Base-by-base conservation (phyloP, 2,113 vertebrate species). In the Vulpes ferrilata region DNA sequence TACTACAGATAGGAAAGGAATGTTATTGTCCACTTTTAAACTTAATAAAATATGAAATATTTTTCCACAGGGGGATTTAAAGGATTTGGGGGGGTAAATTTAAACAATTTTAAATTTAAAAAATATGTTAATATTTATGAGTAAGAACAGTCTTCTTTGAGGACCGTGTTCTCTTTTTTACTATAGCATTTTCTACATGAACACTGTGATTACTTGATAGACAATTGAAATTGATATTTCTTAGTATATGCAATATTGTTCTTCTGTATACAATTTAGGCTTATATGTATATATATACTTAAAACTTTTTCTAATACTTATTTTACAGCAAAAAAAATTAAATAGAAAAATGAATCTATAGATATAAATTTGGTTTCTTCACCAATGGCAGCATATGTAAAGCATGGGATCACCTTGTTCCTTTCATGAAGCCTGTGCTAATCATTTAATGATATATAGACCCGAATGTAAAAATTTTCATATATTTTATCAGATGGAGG, bases 51-150 rank as follows among this genome's bases (percentile, higher is more conserved):
- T 25, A 79, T 65, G 11, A 94, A 90, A n/a, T 53, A 71, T 38
- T 69, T 91, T 80, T 96, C 30, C 11, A 35, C 22, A 65, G 0
- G 30, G 17, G n/a, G 30, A 2, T 9, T n/a, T 83, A 60, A 80
- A 65, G 7, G 5, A 35, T 25, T 25, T 62, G 43, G 6, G 43
- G 43, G 43, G 43, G 7, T 51, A 48, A 76, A 76, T 51, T 51
- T 30, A 76, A 43, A 76, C 74, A 76, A 76, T 51, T 76, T 76
- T 51, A 76, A 30, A 51, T 43, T 43, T 76, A 20, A 55, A 55
- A 48, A 82, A 35, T n/a, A 60, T 43, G 83, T 90, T 83, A 80
- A 59, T n/a, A 25, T 94, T 94, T 93, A 48, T 38, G 22, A 92
- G 7, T 82, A 84, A 71, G 6, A 7, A 80, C 2, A 71, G 20